phyloP scores from a whole-genome alignment of 2,113 vertebrate species.

The Arothron firmamentum region DNA sequence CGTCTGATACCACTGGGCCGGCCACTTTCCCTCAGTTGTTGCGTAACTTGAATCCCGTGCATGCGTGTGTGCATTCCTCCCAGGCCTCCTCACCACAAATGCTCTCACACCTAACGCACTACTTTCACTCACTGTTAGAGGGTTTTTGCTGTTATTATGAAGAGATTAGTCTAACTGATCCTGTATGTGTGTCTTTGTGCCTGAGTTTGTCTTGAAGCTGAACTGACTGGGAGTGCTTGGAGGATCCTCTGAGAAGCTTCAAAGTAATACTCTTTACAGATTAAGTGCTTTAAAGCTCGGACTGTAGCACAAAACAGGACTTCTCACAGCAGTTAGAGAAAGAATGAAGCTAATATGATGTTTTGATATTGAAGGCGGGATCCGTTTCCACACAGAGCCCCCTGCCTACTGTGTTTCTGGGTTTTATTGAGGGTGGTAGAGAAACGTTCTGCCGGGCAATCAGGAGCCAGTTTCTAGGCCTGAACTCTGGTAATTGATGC shows the following conservation, averaged over 20 bases:
- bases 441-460: too few relatives aligned
- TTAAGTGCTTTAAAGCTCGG: background rate
- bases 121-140: background rate
- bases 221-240: background rate
- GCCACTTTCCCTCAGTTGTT: conserved; percentile 40
- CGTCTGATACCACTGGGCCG: conserved; percentile 36
- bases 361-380: too few relatives aligned
- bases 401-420: too few relatives aligned
- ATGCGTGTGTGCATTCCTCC: background rate
- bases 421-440: too few relatives aligned
- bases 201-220: background rate
- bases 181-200: background rate
- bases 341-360: background rate
- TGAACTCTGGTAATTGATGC: background rate
- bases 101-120: conserved; percentile 6
- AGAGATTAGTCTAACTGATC: background rate
- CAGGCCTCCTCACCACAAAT: conserved; percentile 11
- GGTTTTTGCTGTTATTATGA: conserved; percentile 9
- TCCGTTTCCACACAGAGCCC: too few relatives aligned
- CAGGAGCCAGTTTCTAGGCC: too few relatives aligned
- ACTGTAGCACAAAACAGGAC: background rate
- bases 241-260: background rate
- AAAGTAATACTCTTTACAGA: too few relatives aligned
- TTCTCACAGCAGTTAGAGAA: background rate
- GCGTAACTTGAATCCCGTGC: conserved; percentile 31